These are phyloP conservation scores for Netelia inedita DNA, from an alignment of 2,888 invertebrate species.

Conservation along the genomic window DNA sequence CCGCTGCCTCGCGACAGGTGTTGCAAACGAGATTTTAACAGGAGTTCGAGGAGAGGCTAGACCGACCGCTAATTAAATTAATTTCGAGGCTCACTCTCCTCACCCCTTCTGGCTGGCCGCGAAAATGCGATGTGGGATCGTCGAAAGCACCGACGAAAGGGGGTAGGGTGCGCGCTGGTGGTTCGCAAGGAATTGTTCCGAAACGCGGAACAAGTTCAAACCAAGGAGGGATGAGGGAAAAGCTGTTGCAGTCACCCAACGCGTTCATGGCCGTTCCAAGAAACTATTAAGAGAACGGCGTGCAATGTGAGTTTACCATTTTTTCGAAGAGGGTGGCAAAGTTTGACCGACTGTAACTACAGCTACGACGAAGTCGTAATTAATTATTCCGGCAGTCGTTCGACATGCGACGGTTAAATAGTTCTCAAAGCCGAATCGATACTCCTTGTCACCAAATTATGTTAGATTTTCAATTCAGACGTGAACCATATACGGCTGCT, in stretches of 20 bases:
- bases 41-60: slow-evolving; percentile 77
- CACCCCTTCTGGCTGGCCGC: slow-evolving; percentile 36
- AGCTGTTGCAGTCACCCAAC: slow-evolving; percentile 2
- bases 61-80: slow-evolving; percentile 84
- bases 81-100: slow-evolving; percentile 73
- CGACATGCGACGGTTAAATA: too few relatives aligned
- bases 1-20: slow-evolving; percentile 78
- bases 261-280: not conserved
- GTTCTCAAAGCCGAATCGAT: too few relatives aligned
- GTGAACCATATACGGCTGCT: too few relatives aligned
- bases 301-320: too few relatives aligned
- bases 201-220: not conserved
- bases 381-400: too few relatives aligned
- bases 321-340: too few relatives aligned
- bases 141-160: slow-evolving; percentile 20
- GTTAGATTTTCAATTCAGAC: too few relatives aligned
- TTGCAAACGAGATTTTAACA: slow-evolving; percentile 82
- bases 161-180: slow-evolving; percentile 21
- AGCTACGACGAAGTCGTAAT: too few relatives aligned
- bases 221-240: not conserved
- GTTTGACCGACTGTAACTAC: too few relatives aligned
- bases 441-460: too few relatives aligned
- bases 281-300: not conserved
- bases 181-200: slow-evolving; percentile 18
- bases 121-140: slow-evolving; percentile 50